Base-by-base conservation (phyloP, 1,140 invertebrate species). In the Saxidomus purpurata region DNA sequence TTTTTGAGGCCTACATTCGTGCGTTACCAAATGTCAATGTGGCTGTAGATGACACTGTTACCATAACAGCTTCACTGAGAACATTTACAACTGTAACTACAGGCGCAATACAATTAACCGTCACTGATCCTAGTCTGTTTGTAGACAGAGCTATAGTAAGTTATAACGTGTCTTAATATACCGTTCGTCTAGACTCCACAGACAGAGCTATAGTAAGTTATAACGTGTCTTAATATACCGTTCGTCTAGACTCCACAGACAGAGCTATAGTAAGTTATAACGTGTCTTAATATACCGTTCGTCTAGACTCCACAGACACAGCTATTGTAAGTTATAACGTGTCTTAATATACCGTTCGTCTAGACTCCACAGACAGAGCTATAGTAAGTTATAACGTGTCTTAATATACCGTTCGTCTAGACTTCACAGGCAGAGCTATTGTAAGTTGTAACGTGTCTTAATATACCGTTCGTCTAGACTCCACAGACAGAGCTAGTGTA, bases 131-230 rank as follows among this genome's bases (percentile, higher is more conserved):
- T 0, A 22, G 9, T 25, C 19, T 22, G 13, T 87, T 87, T 79
- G 55, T 63, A 9, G 85, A 87, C 74, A 55, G 59, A 67, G n/a
- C 22, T 40, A 11, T 28, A 15, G 84, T 87, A 87, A 74, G 83
- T 74, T 22, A 49, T 6, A 76, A 22, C 8, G 15, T 8, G 43
- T 43, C 15, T 43, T 43, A n/a, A n/a, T n/a, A n/a, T n/a, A n/a
- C n/a, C n/a, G n/a, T n/a, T n/a, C n/a, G n/a, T n/a, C n/a, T n/a
- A n/a, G n/a, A n/a, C n/a, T n/a, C n/a, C n/a, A n/a, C n/a, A 9
- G 85, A 87, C 74, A 55, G 59, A 67, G n/a, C 22, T 40, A 11
- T 28, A 15, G 84, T 87, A 87, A 74, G 83, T 74, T 22, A 49
- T 6, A 76, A 22, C 8, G 15, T 8, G 43, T 43, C 15, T 43